Evolutionary conservation across 1,140 invertebrate genomes (phyloP).

Genomic region (Physella acuta): DNA sequence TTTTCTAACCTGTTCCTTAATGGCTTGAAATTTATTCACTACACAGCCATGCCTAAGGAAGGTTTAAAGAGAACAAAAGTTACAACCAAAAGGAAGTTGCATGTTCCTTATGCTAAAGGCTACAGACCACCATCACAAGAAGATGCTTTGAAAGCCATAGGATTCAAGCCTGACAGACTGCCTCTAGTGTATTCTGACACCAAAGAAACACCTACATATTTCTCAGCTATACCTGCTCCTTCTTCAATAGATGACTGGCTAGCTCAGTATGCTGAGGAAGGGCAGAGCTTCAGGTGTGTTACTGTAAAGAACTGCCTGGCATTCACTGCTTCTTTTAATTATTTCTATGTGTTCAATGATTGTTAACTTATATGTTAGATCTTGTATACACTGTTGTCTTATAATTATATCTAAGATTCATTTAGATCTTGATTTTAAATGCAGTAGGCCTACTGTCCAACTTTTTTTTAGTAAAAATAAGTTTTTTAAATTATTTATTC

Average conservation of each 20-base stretch:
- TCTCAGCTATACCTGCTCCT: slow-evolving; percentile 40
- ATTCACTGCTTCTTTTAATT: background rate
- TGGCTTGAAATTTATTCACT: background rate
- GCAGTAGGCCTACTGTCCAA: too few species aligned
- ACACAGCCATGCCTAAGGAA: background rate
- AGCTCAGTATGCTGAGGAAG: slow-evolving; percentile 50
- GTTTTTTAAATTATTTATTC: too few species aligned
- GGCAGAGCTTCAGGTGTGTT: slow-evolving; percentile 43
- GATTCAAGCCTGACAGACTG: background rate
- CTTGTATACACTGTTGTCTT: too few species aligned
- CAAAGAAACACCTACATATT: slow-evolving; percentile 30
- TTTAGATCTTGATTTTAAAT: too few species aligned
- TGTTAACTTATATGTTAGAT: background rate
- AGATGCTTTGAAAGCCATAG: slow-evolving; percentile 5
- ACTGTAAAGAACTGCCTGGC: too few species aligned
- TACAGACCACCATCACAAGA: slow-evolving; percentile 11
- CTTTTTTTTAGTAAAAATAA: background rate
- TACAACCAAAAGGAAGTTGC: background rate
- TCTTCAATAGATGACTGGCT: slow-evolving; percentile 50
- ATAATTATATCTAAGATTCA: too few species aligned
- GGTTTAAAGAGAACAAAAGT: background rate
- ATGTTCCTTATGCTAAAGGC: slow-evolving; percentile 19
- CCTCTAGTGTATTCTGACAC: slow-evolving; percentile 16
- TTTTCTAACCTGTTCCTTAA: background rate
- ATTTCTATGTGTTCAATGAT: background rate